Evolutionary conservation across 2,888 invertebrate species (phyloP), one percentile per base, ranked within the genome.

Genomic region (Papilio demoleus): DNA sequence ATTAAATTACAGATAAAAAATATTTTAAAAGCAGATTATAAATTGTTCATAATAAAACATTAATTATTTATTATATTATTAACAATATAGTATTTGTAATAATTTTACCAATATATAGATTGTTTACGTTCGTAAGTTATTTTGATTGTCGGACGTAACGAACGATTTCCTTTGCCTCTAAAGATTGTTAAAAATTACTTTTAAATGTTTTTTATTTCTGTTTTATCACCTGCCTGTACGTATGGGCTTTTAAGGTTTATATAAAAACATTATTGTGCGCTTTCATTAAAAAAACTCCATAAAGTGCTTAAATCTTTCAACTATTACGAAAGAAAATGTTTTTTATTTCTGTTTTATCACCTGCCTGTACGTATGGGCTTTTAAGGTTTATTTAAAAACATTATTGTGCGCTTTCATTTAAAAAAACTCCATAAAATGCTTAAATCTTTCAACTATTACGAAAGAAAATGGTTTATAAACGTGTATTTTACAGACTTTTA

Each of bases 291-390:
- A 31, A 59, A 60, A 17, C 38, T 42, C 50, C 56, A 60, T 24
- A 24, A 45, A 62, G 17, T 22, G 14, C 34, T 45, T 45, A 45
- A 67, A 56, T 67, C 40, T 58, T 31, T 68, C 19, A 56, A 36
- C 45, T 56, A 56, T 63, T 63, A 63, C 63, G 34, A 61, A 61
- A 67, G 17, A 34, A 22, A 60, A 64, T 45, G 45, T 36, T 59
- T 68, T 68, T 68, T 68, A 68, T 62, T 38, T n/a, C 38, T 14
- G n/a, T 60, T 68, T 64, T 68, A 68, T 68, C 59, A 50, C 59
- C 47, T 36, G 68, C 19, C 27, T 11, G 59, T 50, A 22, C 63
- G 68, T 36, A 56, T 22, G 36, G 27, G 45, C 63, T 68, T 64
- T 59, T 38, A 67, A 64, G 58, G 58, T 45, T 36, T 56, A 45